Percentiles rank a stretch among this genome's conserved stretches.
Evolutionary conservation across 2,797 vertebrate genomes (phyloP).

Genomic region (Silurus lanzhouensis): DNA sequence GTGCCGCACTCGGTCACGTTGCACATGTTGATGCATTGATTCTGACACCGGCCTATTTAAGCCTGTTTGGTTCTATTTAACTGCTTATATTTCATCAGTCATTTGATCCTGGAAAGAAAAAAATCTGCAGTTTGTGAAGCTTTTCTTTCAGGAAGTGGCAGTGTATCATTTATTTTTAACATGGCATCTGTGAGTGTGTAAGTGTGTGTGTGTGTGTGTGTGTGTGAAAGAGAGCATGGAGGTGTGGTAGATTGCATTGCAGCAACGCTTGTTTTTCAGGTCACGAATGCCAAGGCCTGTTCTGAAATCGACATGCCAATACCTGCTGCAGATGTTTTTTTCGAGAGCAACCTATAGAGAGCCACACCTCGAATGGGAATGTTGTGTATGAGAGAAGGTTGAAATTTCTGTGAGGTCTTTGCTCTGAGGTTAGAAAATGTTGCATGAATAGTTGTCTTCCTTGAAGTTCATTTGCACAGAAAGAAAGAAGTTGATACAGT

Average conservation of each 20-base stretch:
- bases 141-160: constrained; percentile 17
- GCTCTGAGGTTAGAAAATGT: background rate
- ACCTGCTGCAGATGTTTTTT: constrained; percentile 41
- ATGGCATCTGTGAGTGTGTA: background rate
- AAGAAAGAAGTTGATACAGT: no score
- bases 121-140: background rate
- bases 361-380: constrained; percentile 27
- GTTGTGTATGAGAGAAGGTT: constrained; percentile 14
- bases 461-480: background rate
- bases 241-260: background rate
- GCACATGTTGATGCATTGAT: background rate
- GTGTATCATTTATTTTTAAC: constrained; percentile 16
- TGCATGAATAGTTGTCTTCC: background rate
- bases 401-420: background rate
- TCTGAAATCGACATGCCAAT: constrained; percentile 31
- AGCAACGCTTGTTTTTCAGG: background rate
- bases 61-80: background rate
- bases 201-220: background rate
- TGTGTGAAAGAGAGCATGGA: background rate
- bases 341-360: constrained; percentile 8
- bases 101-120: constrained; percentile 13
- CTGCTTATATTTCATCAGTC: constrained; percentile 14
- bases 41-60: background rate
- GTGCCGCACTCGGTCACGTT: background rate
- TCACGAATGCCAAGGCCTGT: background rate